Base-by-base conservation (phyloP, 2,797 vertebrate genomes). In the Cyprinella venusta region DNA sequence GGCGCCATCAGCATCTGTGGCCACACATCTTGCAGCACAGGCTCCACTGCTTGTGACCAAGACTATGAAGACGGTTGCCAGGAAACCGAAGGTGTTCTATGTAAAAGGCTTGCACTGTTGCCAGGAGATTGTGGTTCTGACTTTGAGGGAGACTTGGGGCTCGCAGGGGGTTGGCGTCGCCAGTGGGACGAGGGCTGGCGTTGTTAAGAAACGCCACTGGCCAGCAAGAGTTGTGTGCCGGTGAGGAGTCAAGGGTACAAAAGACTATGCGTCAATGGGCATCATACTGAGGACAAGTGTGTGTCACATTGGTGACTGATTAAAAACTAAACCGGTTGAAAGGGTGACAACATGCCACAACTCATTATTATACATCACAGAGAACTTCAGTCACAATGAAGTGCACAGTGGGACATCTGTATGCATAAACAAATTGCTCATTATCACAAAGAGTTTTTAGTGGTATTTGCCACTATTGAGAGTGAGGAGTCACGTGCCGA, bases 1-100 rank as follows among this genome's bases (percentile, higher is more conserved):
- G 90, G 91, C 90, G 82, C 84, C 83, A 87, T 91, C 84, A 89
- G 85, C 91, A 92, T 90, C 93, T 90, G 91, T 88, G 91, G 80
- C 89, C 89, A 87, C 90, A 85, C 78, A 76, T 82, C 52, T 83
- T 84, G 80, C 78, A 75, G 56, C 85, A 83, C 77, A 61, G 59
- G 63, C 84, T 76, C 76, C 42, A 72, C 61, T 76, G 88, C 74
- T 80, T 88, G 84, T 86, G 90, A 91, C 90, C 89, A 87, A 86
- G 87, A 84, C 87, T 90, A 85, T 87, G 87, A 88, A 83, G 82
- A 87, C 80, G 87, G 88, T 90, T 90, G 91, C 91, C 91, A 91
- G 90, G 89, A 92, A 89, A 90, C 87, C 56, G 79, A 88, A 90
- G 90, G 91, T 91, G 89, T 92, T 90, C 89, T 86, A 87, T 90